Base-by-base conservation (phyloP, 2,113 vertebrate species). In the Arothron firmamentum region DNA sequence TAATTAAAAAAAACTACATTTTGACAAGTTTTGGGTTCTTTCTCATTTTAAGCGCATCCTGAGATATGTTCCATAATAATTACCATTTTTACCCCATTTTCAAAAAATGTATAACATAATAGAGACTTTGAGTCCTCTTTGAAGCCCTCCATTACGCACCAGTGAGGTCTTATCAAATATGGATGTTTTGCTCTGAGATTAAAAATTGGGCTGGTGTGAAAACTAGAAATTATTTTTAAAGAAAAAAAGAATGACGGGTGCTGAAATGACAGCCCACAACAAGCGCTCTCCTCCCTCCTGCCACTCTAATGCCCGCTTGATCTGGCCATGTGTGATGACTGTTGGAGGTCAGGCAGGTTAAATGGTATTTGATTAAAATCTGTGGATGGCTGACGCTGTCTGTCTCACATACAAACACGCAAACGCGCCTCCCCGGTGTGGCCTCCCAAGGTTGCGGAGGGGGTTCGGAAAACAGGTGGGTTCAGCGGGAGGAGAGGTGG, bases 281-380 rank as follows among this genome's bases (percentile, higher is more conserved):
- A 46, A 1, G 45, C 5, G 14, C 45, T 4, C 43, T 5, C 4
- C 13, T 47, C 17, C 67, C 72, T 46, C 45, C 63, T 65, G 47
- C 70, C 54, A 70, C 61, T 85, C 72, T 84, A 80, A 86, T 83
- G 82, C 75, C 31, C 17, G 80, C 83, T 80, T 85, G 87, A 87
- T 88, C 79, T 82, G 80, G 72, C 72, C 80, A 78, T 81, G 84
- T 82, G 90, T 89, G 75, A 89, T 90, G 82, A 89, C 88, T 88
- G 89, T 75, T 84, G 16, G 80, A 88, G 90, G 87, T 92, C 89
- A 79, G 76, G 67, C 10, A 4, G 91, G 90, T 90, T 93, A 93
- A 93, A 92, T 90, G 81, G 84, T 87, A 89, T 90, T 90, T 89
- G 91, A 91, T 88, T 92, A 89, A 91, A 92, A 92, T 92, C 91